Conservation (phyloP, 2,888 invertebrate genomes). For the Cotesia congregata region DNA sequence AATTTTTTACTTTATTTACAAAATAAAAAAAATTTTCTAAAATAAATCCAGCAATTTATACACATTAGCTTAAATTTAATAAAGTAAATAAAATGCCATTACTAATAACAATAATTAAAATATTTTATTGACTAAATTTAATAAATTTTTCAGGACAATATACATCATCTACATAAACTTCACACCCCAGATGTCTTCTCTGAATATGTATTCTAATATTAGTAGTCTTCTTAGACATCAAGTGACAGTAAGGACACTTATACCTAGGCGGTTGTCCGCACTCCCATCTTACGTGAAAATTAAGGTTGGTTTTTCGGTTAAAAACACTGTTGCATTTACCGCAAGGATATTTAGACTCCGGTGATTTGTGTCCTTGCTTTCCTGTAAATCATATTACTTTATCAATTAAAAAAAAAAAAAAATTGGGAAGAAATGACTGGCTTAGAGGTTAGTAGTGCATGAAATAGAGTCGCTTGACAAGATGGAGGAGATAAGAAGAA, state of each 20-base stretch:
- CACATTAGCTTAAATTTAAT: too few species aligned
- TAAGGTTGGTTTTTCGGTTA: constrained; percentile 60
- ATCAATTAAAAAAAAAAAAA: constrained; percentile 38
- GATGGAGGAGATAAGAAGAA: too few species aligned
- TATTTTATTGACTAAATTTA: background rate
- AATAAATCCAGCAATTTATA: too few species aligned
- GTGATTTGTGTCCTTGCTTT: background rate
- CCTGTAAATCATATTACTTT: constrained; percentile 47
- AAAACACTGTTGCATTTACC: constrained; percentile 60
- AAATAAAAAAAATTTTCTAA: too few species aligned
- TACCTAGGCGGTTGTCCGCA: constrained; percentile 60
- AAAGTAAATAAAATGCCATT: too few species aligned
- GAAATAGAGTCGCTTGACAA: too few species aligned
- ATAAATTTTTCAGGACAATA: background rate
- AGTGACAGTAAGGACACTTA: constrained; percentile 51
- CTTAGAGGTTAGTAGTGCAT: too few species aligned
- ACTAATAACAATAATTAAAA: background rate
- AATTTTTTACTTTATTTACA: too few species aligned
- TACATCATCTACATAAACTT: background rate
- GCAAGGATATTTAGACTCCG: background rate
- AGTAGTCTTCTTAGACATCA: constrained; percentile 28
- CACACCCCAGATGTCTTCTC: constrained; percentile 12
- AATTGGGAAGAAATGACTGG: too few species aligned
- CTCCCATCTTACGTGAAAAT: constrained; percentile 57
- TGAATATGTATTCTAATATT: constrained; percentile 8